Percentiles rank a stretch among this genome's conserved stretches.
Evolutionary conservation across 2,888 invertebrate species (phyloP).

Genomic region (Drosophila cyrtoloma): DNA sequence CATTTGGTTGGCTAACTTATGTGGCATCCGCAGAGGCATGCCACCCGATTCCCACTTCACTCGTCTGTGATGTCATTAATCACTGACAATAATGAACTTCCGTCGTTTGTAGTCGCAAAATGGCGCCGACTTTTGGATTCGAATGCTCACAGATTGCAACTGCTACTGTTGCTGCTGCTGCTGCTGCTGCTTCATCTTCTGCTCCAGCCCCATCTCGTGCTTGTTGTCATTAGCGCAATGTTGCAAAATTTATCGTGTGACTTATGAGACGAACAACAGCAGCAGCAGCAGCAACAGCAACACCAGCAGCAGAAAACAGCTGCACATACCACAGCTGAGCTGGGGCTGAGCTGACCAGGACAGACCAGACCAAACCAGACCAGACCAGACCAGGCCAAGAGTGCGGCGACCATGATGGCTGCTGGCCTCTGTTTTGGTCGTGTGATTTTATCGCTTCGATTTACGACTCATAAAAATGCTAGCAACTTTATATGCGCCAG

Average conservation of each 20-base stretch:
- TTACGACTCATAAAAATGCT: constrained; percentile 82
- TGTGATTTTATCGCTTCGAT: constrained; percentile 81
- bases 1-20: constrained; percentile 67
- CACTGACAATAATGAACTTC: constrained; percentile 85
- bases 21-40: constrained; percentile 56
- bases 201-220: constrained; percentile 13
- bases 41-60: not conserved
- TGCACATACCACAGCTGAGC: constrained; percentile 35
- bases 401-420: constrained; percentile 20
- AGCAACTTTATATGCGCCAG: constrained; percentile 59
- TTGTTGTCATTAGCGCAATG: constrained; percentile 79
- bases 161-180: constrained; percentile 9
- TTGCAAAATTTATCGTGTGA: constrained; percentile 81
- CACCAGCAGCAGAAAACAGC: constrained; percentile 24
- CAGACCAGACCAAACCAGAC: constrained; percentile 32
- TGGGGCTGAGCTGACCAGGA: constrained; percentile 8
- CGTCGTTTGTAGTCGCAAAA: constrained; percentile 75
- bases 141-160: constrained; percentile 39
- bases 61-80: constrained; percentile 77
- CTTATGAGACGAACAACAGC: constrained; percentile 63
- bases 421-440: constrained; percentile 64
- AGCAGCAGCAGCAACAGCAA: not conserved
- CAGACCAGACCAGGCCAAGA: constrained; percentile 18
- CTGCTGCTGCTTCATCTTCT: constrained; percentile 4
- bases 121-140: constrained; percentile 57